Percentiles rank a stretch among this genome's conserved stretches.
These are phyloP conservation scores for Cervus canadensis DNA, from an alignment of 2,113 vertebrate species.

Conservation along the genomic window DNA sequence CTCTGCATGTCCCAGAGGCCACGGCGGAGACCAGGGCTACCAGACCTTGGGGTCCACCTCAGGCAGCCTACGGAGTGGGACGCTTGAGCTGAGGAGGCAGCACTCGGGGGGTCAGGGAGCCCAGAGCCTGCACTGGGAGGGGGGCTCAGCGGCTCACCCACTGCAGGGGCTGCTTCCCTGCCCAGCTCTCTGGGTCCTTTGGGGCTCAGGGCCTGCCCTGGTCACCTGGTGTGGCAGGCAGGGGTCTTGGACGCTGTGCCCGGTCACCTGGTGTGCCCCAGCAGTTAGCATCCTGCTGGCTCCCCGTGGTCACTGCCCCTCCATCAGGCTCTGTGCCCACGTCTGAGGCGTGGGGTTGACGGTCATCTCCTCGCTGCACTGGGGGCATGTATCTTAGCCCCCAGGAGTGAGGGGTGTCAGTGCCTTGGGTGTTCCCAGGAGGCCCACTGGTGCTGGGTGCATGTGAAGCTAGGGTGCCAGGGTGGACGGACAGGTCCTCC, in stretches of 20 bases:
- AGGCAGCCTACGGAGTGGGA: neutral
- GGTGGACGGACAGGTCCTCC: neutral
- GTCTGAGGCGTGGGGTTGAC: neutral
- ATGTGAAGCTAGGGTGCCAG: neutral
- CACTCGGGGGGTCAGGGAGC: neutral
- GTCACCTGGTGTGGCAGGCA: neutral
- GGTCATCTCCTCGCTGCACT: neutral
- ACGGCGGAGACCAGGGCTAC: neutral
- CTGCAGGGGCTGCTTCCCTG: neutral
- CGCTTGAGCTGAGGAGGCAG: neutral
- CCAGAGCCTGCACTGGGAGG: neutral
- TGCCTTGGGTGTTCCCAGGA: neutral
- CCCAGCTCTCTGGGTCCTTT: neutral
- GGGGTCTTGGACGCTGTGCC: neutral
- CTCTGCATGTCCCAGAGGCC: neutral
- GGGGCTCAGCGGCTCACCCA: neutral
- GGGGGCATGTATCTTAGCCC: neutral
- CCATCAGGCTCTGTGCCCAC: neutral
- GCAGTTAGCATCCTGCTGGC: neutral
- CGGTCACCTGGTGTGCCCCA: neutral
- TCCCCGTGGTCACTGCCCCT: neutral
- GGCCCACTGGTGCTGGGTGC: neutral
- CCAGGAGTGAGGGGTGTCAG: neutral
- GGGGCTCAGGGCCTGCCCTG: neutral
- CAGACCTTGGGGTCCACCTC: neutral